phyloP scores from a whole-genome alignment of 2,888 invertebrate species.

The Lamproptera curius region DNA sequence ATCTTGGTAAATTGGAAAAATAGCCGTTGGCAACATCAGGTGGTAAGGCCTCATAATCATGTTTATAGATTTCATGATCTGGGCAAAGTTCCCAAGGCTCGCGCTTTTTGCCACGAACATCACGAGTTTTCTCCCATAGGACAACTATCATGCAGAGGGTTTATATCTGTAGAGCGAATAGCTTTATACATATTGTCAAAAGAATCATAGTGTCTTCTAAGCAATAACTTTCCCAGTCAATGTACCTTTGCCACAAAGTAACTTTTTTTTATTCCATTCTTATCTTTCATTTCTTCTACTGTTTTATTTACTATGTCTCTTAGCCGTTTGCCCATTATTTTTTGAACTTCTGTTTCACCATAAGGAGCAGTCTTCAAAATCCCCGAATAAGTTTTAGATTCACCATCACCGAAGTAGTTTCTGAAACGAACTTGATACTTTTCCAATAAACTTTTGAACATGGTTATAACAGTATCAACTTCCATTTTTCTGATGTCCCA shows the following conservation, averaged over 20 bases:
- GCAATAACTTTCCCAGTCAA: constrained; percentile 33
- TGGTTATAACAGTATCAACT: not conserved
- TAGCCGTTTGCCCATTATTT: not conserved
- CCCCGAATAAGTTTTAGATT: not conserved
- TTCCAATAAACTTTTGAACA: not conserved
- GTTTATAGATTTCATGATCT: not conserved
- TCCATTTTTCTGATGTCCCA: not conserved
- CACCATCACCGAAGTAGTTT: not conserved
- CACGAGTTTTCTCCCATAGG: constrained; percentile 4
- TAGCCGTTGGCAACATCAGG: constrained; percentile 10
- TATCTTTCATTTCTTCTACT: not conserved
- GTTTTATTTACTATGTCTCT: not conserved
- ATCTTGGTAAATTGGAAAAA: constrained; percentile 9
- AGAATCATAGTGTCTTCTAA: constrained; percentile 31
- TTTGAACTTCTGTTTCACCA: no score
- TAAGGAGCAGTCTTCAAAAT: not conserved
- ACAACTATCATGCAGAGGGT: constrained; percentile 18
- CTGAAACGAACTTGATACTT: not conserved
- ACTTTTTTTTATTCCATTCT: not conserved
- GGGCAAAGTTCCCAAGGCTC: not conserved
- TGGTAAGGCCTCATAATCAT: constrained; percentile 4
- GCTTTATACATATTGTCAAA: constrained; percentile 32
- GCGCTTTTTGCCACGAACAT: not conserved
- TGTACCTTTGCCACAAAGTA: constrained; percentile 19
- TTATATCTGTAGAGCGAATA: constrained; percentile 25